Evolutionary conservation across 37 sponge, comb jelly and placozoan genomes (phyloP), one percentile per base, ranked within the genome.

Genomic region (Dysidea cf. avara): DNA sequence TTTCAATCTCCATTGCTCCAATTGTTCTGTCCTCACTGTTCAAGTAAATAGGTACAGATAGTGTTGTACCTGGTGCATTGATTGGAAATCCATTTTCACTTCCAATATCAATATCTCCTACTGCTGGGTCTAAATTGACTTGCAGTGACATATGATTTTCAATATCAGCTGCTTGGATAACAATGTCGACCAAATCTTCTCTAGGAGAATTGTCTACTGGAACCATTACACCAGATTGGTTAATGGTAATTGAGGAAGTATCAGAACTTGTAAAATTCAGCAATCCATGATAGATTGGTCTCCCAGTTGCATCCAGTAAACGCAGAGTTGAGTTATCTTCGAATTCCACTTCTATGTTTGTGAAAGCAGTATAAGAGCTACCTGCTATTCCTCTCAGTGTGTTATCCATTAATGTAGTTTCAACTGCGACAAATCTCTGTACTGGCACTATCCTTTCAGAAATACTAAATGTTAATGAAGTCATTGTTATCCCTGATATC

Each of bases 41-140:
- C 47, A 82, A 7, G 49, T 62, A 73, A 5, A 88, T 38, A 0
- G 67, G 74, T 38, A 88, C 55, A 14, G n/a, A 36, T 16, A 60
- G 46, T 2, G 62, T 18, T n/a, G 28, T 22, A 3, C 52, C 60
- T 1, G 3, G 28, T 16, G 26, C 28, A 4, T 68, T 38, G 7
- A 33, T 13, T 4, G 58, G 67, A 1, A 30, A 59, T 34, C 48
- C 67, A 34, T 2, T 22, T 38, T 63, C 56, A 17, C 17, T 40
- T 36, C 77, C 77, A 28, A 89, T 29, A 35, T 88, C 89, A 14
- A 77, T 57, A 57, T 82, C 83, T 35, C 89, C 83, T 16, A 88
- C 24, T 21, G 22, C 55, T 47, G 89, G 79, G 13, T 58, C 49
- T 0, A 88, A 13, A 39, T 88, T 77, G 32, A 61, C 65, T 17